A percentile compares a stretch with the other conserved stretches of the same genome.
These are phyloP conservation scores for Pararge aegeria DNA, from an alignment of 1,140 invertebrate genomes.

Conservation along the genomic window DNA sequence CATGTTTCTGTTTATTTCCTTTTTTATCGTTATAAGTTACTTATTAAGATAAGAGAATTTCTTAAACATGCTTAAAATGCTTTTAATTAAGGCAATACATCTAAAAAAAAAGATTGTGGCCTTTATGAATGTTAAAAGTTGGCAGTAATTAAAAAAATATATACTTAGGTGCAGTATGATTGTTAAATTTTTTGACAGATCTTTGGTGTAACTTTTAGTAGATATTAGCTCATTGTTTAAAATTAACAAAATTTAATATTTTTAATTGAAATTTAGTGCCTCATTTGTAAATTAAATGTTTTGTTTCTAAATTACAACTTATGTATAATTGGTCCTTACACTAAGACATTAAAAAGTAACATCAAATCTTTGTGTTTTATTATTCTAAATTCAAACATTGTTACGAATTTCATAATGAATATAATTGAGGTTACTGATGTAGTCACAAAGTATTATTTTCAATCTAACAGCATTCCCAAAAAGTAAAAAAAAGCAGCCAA, in stretches of 20 bases:
- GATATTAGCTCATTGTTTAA: slow-evolving; percentile 6
- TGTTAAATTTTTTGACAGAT: neutral
- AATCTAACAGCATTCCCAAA: no score
- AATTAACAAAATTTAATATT: slow-evolving; percentile 13
- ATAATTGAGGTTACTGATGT: no score
- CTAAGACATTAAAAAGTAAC: slow-evolving; percentile 34
- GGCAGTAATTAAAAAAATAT: neutral
- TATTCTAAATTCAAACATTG: no score
- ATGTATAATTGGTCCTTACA: slow-evolving; percentile 61
- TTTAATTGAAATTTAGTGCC: slow-evolving; percentile 8
- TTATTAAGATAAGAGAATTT: neutral
- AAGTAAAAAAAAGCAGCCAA: no score
- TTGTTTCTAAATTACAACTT: slow-evolving; percentile 47
- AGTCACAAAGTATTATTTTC: no score
- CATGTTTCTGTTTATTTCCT: slow-evolving; percentile 1
- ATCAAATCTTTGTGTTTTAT: slow-evolving; percentile 4
- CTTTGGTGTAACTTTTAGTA: neutral
- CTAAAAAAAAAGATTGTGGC: slow-evolving; percentile 23
- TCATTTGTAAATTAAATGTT: slow-evolving; percentile 31
- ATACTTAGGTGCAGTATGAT: neutral
- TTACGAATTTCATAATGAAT: no score
- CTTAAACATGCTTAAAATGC: neutral
- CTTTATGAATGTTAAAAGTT: slow-evolving; percentile 21
- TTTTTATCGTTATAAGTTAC: neutral
- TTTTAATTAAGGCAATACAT: neutral